Evolutionary conservation across 2,797 vertebrate species (phyloP).

Genomic region (Gouania willdenowi): DNA sequence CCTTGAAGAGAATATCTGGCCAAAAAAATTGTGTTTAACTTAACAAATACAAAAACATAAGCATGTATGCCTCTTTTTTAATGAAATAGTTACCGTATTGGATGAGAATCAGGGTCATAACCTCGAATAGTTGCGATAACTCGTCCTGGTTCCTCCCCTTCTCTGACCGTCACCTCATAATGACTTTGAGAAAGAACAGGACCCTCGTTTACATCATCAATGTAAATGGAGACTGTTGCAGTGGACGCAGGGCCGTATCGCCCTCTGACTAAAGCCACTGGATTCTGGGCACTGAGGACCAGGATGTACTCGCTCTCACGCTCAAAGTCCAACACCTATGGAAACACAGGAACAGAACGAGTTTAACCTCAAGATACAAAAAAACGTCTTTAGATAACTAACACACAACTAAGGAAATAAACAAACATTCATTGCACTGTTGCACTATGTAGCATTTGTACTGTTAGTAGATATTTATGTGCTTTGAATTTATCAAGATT

Average conservation of each 20-base stretch:
- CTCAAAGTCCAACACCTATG: constrained; percentile 83
- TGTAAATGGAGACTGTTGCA: constrained; percentile 78
- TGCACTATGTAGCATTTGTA: too few species aligned
- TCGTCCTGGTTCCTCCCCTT: constrained; percentile 75
- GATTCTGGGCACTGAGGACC: constrained; percentile 76
- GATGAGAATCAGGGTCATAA: constrained; percentile 73
- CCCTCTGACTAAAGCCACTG: constrained; percentile 74
- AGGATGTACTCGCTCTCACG: constrained; percentile 77
- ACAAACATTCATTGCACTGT: too few species aligned
- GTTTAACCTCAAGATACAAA: too few species aligned
- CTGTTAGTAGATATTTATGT: too few species aligned
- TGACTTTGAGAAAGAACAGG: constrained; percentile 75
- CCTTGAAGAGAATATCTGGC: constrained; percentile 80
- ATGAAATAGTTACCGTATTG: constrained; percentile 62
- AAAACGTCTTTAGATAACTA: too few species aligned
- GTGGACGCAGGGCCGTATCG: constrained; percentile 80
- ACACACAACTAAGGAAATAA: too few species aligned
- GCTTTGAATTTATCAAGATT: too few species aligned
- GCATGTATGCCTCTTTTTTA: neutral
- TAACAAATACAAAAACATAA: neutral
- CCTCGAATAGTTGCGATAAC: constrained; percentile 80
- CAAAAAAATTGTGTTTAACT: too few species aligned
- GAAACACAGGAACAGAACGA: too few species aligned
- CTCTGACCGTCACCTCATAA: constrained; percentile 79
- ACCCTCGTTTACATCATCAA: constrained; percentile 76